Evolutionary conservation across 1,140 invertebrate genomes (phyloP).

Genomic region (Catajapyx aquilonaris): DNA sequence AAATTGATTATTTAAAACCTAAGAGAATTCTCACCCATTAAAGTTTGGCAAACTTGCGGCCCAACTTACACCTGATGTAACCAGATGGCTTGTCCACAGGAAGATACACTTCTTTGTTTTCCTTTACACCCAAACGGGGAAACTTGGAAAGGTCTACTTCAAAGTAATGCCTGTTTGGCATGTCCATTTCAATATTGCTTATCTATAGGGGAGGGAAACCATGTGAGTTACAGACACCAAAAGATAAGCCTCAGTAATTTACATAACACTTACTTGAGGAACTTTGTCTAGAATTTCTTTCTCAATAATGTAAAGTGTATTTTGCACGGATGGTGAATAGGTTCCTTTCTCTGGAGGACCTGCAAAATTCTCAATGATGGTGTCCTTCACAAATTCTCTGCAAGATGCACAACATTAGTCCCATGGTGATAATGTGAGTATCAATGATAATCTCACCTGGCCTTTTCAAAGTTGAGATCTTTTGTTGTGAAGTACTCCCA

Average conservation of each 20-base stretch:
- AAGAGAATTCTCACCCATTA: too few species aligned
- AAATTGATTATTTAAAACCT: too few species aligned
- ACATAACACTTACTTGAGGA: slow-evolving; percentile 25
- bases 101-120: slow-evolving; percentile 43
- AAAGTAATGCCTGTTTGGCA: slow-evolving; percentile 61
- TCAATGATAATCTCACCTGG: slow-evolving; percentile 32
- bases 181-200: slow-evolving; percentile 46
- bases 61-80: slow-evolving; percentile 44
- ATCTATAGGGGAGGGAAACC: too few species aligned
- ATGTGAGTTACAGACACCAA: too few species aligned
- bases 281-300: slow-evolving; percentile 38
- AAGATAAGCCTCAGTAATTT: too few species aligned
- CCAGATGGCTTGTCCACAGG: slow-evolving; percentile 52
- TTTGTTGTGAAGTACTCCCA: slow-evolving; percentile 42
- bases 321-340: slow-evolving; percentile 49
- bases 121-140: slow-evolving; percentile 26
- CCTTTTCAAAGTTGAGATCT: slow-evolving; percentile 38
- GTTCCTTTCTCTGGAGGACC: slow-evolving; percentile 40
- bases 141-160: slow-evolving; percentile 48
- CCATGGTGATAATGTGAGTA: too few species aligned
- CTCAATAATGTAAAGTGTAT: slow-evolving; percentile 46
- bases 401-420: too few species aligned
- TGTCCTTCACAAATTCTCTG: slow-evolving; percentile 35
- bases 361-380: slow-evolving; percentile 47
- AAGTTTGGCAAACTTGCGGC: slow-evolving; percentile 33